Conservation (phyloP, 2,888 invertebrate genomes). For the Crematogaster levior region DNA sequence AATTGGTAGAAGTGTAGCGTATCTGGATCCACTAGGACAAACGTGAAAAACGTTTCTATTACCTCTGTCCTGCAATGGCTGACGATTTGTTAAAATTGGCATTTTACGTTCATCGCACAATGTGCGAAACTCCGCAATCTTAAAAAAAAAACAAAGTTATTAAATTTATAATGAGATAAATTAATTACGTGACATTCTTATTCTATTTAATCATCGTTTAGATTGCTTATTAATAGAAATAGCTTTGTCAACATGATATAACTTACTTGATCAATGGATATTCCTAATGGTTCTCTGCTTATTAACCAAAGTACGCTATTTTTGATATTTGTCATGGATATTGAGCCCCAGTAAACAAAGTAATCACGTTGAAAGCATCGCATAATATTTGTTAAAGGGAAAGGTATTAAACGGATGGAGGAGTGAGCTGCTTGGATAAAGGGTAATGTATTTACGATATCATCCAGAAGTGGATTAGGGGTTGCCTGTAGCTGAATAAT, state of each 20-base stretch:
- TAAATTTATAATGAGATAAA: not conserved
- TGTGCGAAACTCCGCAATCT: conserved; percentile 88
- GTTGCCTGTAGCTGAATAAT: conserved; percentile 86
- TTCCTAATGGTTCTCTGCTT: conserved; percentile 87
- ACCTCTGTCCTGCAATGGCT: conserved; percentile 85
- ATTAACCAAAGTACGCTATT: conserved; percentile 88
- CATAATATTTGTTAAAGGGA: conserved; percentile 86
- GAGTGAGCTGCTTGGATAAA: conserved; percentile 87
- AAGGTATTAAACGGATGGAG: conserved; percentile 86
- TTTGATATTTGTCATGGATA: conserved; percentile 85
- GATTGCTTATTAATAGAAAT: not conserved
- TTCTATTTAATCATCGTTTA: conserved; percentile 14
- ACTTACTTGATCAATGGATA: conserved; percentile 88
- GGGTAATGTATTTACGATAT: conserved; percentile 86
- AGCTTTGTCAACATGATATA: not conserved
- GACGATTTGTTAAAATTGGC: conserved; percentile 77
- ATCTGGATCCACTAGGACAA: conserved; percentile 83
- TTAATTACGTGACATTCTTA: not conserved
- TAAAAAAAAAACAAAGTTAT: conserved; percentile 58
- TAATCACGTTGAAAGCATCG: conserved; percentile 88
- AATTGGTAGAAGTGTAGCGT: conserved; percentile 75
- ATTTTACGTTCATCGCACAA: conserved; percentile 84
- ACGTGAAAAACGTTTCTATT: conserved; percentile 87
- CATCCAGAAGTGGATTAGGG: conserved; percentile 85
- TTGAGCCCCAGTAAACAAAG: conserved; percentile 89